Percentiles rank a stretch among this genome's conserved stretches.
These are phyloP conservation scores for Sceloporus undulatus DNA, from an alignment of 2,113 vertebrate species.

Conservation along the genomic window DNA sequence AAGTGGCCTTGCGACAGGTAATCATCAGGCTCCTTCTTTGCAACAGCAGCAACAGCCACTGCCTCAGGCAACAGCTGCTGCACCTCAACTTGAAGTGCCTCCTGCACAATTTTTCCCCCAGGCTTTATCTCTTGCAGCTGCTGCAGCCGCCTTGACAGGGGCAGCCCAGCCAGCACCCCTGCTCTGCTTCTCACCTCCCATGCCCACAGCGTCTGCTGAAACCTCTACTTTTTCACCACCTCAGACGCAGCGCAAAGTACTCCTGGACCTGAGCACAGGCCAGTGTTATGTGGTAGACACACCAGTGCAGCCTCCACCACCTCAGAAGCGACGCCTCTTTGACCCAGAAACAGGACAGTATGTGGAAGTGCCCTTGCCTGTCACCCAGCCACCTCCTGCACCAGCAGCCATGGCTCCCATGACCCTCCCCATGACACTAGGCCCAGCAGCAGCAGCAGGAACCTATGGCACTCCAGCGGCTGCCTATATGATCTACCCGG, in stretches of 20 bases:
- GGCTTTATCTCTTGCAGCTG: slow-evolving; percentile 72
- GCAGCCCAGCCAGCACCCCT: slow-evolving; percentile 79
- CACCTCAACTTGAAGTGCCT: slow-evolving; percentile 58
- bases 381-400: slow-evolving; percentile 67
- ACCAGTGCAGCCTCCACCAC: slow-evolving; percentile 84
- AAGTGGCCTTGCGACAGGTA: background rate
- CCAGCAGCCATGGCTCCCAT: slow-evolving; percentile 76
- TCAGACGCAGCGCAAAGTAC: slow-evolving; percentile 91
- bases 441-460: slow-evolving; percentile 84
- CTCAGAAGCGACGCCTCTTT: slow-evolving; percentile 88
- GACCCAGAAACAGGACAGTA: slow-evolving; percentile 96
- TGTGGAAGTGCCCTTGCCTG: slow-evolving; percentile 89
- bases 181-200: slow-evolving; percentile 86
- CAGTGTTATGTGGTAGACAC: slow-evolving; percentile 96
- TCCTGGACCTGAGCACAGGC: slow-evolving; percentile 93
- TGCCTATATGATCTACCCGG: slow-evolving; percentile 93
- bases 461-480: slow-evolving; percentile 79
- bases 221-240: slow-evolving; percentile 65
- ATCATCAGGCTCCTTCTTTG: slow-evolving; percentile 34
- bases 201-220: slow-evolving; percentile 61
- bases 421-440: slow-evolving; percentile 83
- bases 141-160: slow-evolving; percentile 67
- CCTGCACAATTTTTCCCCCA: slow-evolving; percentile 65
- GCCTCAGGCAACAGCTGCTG: slow-evolving; percentile 67
- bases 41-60: slow-evolving; percentile 54